Base-by-base conservation (phyloP, 2,888 invertebrate genomes). In the Xylophagus ater region DNA sequence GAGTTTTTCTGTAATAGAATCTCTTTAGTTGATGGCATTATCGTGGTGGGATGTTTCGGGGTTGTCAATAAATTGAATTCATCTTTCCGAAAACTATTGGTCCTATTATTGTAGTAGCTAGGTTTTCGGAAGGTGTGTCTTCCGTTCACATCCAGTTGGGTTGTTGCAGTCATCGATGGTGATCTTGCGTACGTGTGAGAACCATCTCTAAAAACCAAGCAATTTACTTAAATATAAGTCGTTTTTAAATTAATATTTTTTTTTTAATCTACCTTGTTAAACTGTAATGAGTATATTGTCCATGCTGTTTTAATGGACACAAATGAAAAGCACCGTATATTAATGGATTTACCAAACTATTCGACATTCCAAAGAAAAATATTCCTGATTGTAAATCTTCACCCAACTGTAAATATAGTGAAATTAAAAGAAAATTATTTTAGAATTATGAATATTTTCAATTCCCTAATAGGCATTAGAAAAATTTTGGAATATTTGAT, bases 251-350 rank as follows among this genome's bases (percentile, higher is more conserved):
- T n/a, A n/a, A n/a, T n/a, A n/a, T n/a, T n/a, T n/a, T n/a, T n/a
- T n/a, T n/a, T n/a, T n/a, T n/a, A n/a, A n/a, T n/a, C 33, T 48
- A 62, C 62, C 62, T 58, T 41, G 63, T 62, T 4, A 62, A 43
- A 42, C 62, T 64, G 47, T 60, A 54, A 4, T 49, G 48, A 32
- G 59, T 59, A 37, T 52, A 52, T 32, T 54, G 52, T 15, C 55
- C 51, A 36, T 57, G 55, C 8, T 57, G 47, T 49, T 68, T 73
- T 51, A 73, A 73, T 4, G 78, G 77, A 71, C 83, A 82, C 46
- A 86, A 68, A 60, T 87, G 86, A 62, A 88, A 88, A n/a, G 85
- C 85, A 21, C 87, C 87, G 52, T 88, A 87, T 51, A 88, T 87
- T 35, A 87, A 69, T 1, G 87, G 87, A 61, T 88, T 88, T 49